A percentile compares a stretch with the other conserved stretches of the same genome.
Conservation (phyloP, 2,113 vertebrate genomes). For the Dolichotis patagonum region DNA sequence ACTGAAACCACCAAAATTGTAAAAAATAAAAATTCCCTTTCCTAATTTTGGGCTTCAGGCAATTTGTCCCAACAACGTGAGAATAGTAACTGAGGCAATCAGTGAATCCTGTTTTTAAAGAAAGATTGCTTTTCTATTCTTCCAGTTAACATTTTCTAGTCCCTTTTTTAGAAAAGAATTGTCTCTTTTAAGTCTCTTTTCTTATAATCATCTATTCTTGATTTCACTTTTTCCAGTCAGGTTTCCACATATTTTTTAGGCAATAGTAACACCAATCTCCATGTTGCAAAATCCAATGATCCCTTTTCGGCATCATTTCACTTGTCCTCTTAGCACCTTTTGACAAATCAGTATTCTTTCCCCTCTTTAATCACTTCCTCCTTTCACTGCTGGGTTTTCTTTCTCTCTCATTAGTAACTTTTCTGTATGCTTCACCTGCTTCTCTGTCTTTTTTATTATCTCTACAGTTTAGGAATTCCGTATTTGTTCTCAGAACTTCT, state of each 20-base stretch:
- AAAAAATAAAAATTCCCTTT: no score
- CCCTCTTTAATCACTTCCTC: neutral
- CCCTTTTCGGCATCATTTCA: neutral
- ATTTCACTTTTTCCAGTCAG: neutral
- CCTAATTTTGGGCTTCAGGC: no score
- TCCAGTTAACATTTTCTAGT: neutral
- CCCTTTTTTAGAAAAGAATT: neutral
- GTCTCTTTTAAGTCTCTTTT: neutral
- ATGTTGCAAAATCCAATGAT: neutral
- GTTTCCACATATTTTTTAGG: neutral
- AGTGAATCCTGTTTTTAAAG: neutral
- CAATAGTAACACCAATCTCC: neutral
- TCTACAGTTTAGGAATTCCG: neutral
- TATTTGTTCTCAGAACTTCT: neutral
- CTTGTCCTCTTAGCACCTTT: neutral
- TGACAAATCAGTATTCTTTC: neutral
- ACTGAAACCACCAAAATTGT: no score
- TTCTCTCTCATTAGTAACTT: neutral
- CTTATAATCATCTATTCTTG: neutral
- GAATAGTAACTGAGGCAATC: no score
- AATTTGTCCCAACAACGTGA: no score
- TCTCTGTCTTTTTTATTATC: neutral
- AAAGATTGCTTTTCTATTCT: neutral
- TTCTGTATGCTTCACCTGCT: neutral
- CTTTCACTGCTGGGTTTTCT: neutral